A percentile compares a stretch with the other conserved stretches of the same genome.
These are phyloP conservation scores for Drosophila borborema DNA, from an alignment of 2,888 invertebrate genomes.

Conservation along the genomic window DNA sequence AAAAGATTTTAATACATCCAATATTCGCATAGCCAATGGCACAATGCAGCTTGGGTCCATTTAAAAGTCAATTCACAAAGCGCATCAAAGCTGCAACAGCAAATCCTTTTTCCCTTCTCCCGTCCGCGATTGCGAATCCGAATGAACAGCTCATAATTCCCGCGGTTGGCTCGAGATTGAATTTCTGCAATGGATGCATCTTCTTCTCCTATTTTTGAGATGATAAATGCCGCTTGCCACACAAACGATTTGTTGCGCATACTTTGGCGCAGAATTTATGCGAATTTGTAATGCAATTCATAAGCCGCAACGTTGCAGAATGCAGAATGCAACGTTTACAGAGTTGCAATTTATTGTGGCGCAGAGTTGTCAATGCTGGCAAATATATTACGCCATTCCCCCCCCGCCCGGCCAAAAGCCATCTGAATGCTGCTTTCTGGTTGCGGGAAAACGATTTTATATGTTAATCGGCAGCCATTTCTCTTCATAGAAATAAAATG, in stretches of 20 bases:
- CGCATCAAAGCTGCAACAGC: constrained; percentile 58
- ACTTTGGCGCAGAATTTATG: constrained; percentile 74
- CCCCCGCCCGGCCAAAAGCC: not conserved
- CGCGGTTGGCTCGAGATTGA: constrained; percentile 64
- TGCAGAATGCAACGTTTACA: constrained; percentile 38
- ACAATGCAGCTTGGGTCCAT: constrained; percentile 53
- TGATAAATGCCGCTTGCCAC: constrained; percentile 71
- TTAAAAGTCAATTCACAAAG: constrained; percentile 69
- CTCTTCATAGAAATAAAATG: constrained; percentile 27
- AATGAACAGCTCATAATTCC: constrained; percentile 62
- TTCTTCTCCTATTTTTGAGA: constrained; percentile 38
- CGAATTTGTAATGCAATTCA: constrained; percentile 81
- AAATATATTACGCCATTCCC: constrained; percentile 42
- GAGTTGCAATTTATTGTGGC: constrained; percentile 65
- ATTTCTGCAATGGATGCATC: constrained; percentile 64
- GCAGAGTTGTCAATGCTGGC: constrained; percentile 65
- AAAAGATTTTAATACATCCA: constrained; percentile 64
- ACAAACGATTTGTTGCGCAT: constrained; percentile 78
- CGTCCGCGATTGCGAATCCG: not conserved
- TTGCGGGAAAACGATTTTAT: constrained; percentile 47
- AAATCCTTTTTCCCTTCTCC: constrained; percentile 5
- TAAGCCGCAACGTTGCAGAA: constrained; percentile 61
- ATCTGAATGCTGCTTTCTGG: constrained; percentile 14
- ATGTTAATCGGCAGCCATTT: constrained; percentile 59
- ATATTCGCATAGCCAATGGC: constrained; percentile 38